Evolutionary conservation across 1,140 invertebrate species (phyloP).

Genomic region (Drosophila sechellia): DNA sequence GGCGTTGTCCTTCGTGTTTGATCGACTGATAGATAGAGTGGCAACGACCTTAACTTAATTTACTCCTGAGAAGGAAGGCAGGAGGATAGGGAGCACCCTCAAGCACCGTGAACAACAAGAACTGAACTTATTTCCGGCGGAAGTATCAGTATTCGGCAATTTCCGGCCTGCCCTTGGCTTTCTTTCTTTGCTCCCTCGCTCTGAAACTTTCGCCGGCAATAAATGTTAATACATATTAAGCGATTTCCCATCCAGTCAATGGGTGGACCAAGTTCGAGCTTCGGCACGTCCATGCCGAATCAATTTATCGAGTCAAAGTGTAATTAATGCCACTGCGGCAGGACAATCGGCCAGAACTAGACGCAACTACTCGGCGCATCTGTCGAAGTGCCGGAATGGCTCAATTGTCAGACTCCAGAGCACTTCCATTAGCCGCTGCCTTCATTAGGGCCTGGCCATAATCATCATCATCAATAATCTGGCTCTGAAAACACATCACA

Average conservation of each 20-base stretch:
- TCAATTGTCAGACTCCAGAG: not conserved
- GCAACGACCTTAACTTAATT: constrained; percentile 47
- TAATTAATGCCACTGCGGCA: constrained; percentile 51
- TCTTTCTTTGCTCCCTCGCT: constrained; percentile 13
- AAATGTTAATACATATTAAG: constrained; percentile 78
- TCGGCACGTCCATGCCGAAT: constrained; percentile 20
- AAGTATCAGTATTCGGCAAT: constrained; percentile 78
- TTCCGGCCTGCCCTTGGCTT: constrained; percentile 61
- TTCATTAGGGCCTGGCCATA: constrained; percentile 31
- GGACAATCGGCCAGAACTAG: constrained; percentile 6
- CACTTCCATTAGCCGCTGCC: constrained; percentile 48
- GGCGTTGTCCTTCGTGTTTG: constrained; percentile 49
- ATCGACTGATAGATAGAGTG: constrained; percentile 13
- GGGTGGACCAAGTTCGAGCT: not conserved
- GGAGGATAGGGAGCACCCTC: not conserved
- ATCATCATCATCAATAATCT: constrained; percentile 76
- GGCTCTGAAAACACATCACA: constrained; percentile 56
- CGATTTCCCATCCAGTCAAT: constrained; percentile 48
- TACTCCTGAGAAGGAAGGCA: constrained; percentile 21
- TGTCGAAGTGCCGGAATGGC: constrained; percentile 10
- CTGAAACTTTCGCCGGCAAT: constrained; percentile 49
- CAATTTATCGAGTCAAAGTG: constrained; percentile 49
- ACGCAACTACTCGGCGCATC: constrained; percentile 26
- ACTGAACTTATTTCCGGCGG: constrained; percentile 80
- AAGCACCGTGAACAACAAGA: constrained; percentile 48